These are phyloP conservation scores for Grantiella picta DNA, from an alignment of 2,113 vertebrate genomes.

Conservation along the genomic window DNA sequence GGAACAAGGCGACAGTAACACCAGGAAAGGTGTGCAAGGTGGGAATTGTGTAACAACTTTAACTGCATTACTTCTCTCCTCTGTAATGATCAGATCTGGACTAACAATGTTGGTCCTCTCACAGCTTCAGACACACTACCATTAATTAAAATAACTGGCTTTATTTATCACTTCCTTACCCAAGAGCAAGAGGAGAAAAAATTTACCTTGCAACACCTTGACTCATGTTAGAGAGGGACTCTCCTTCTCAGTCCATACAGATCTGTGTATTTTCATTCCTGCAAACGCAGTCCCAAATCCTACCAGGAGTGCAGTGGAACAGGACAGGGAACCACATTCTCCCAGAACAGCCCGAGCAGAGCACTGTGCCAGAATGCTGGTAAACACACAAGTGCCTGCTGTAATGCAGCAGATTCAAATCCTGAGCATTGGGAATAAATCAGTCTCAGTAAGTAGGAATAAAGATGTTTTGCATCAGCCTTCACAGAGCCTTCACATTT, in stretches of 20 bases:
- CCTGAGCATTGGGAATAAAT: background rate
- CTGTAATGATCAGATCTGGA: background rate
- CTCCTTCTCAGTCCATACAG: background rate
- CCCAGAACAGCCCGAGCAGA: background rate
- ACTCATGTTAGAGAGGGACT: background rate
- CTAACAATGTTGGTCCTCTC: background rate
- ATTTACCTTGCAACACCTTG: background rate
- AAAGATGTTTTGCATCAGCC: background rate
- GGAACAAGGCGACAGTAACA: background rate
- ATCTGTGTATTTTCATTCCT: background rate
- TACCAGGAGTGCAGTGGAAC: background rate
- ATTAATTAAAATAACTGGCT: background rate
- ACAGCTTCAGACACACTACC: background rate
- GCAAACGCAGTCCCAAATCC: background rate
- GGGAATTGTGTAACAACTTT: background rate
- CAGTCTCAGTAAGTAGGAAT: background rate
- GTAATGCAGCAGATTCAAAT: background rate
- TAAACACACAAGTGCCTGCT: background rate
- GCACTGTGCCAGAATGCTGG: background rate
- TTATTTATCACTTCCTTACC: background rate
- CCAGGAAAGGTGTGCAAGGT: background rate
- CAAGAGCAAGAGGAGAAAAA: background rate
- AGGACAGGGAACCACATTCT: rapidly evolving
- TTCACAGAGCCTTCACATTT: background rate
- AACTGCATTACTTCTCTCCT: background rate